Percentiles rank a stretch among this genome's conserved stretches.
Conservation (phyloP, 2,797 vertebrate species). For the Ctenosaura bakeri region DNA sequence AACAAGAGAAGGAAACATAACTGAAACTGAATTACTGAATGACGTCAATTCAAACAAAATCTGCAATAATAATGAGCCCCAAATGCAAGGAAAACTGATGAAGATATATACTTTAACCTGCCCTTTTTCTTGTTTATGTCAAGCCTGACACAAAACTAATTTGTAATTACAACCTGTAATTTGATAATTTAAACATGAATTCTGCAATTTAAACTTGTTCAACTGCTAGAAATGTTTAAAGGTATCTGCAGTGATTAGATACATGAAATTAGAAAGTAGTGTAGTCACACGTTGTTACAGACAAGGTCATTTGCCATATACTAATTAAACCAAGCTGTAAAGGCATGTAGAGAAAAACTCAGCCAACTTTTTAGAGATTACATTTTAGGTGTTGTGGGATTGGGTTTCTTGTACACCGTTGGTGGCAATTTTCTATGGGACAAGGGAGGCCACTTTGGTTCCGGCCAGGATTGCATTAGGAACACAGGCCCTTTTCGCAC, state of each 20-base stretch:
- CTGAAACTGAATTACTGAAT: slow-evolving; percentile 20
- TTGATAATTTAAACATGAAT: slow-evolving; percentile 13
- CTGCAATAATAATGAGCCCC: slow-evolving; percentile 17
- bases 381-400: background rate
- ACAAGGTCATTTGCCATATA: slow-evolving; percentile 7
- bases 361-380: background rate
- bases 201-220: slow-evolving; percentile 33
- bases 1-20: slow-evolving; percentile 21
- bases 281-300: slow-evolving; percentile 6
- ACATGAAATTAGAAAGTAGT: background rate
- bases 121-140: background rate
- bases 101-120: slow-evolving; percentile 46
- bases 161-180: slow-evolving; percentile 14
- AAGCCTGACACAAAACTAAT: slow-evolving; percentile 20
- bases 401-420: background rate
- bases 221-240: slow-evolving; percentile 26
- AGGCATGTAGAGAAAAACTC: background rate
- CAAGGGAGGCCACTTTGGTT: background rate
- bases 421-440: background rate
- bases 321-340: rapidly evolving
- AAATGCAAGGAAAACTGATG: background rate
- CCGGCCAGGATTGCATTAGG: background rate
- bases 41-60: slow-evolving; percentile 2
- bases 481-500: too few species aligned
- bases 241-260: background rate